These are phyloP conservation scores for Bugula neritina DNA, from an alignment of 2,888 invertebrate species.

Conservation along the genomic window DNA sequence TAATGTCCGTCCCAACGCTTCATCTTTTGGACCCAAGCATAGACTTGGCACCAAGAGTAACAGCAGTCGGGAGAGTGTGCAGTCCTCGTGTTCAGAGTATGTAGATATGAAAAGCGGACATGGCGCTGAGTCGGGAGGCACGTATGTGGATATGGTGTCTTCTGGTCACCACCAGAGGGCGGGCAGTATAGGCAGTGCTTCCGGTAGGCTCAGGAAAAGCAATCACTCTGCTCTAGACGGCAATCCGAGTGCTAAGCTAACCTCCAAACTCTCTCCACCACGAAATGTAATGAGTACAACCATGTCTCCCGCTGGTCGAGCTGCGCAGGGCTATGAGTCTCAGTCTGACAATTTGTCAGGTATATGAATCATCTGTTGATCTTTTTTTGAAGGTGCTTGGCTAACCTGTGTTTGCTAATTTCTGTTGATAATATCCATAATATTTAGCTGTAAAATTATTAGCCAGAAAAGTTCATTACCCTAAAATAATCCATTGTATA, in stretches of 20 bases:
- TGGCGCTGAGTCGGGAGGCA: neutral
- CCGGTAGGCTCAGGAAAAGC: neutral
- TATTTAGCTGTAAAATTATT: too few relatives aligned
- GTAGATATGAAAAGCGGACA: neutral
- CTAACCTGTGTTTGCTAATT: too few relatives aligned
- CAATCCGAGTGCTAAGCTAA: neutral
- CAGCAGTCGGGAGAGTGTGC: slow-evolving; percentile 19
- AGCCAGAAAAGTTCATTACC: too few relatives aligned
- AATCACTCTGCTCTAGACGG: neutral
- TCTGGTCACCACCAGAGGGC: neutral
- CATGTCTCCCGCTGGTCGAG: neutral
- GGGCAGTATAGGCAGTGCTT: neutral
- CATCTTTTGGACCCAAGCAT: slow-evolving; percentile 41
- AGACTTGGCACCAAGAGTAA: slow-evolving; percentile 21
- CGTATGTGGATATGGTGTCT: neutral
- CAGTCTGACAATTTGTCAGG: neutral
- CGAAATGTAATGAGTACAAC: neutral
- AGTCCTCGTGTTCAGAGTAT: slow-evolving; percentile 20
- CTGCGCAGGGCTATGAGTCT: neutral
- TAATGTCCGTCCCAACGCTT: slow-evolving; percentile 39
- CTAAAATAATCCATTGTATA: too few relatives aligned
- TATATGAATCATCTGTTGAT: neutral
- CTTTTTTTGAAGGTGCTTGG: too few relatives aligned
- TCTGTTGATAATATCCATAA: too few relatives aligned
- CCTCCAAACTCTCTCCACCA: slow-evolving; percentile 2